A percentile compares a stretch with the other conserved stretches of the same genome.
These are phyloP conservation scores for Deroptyus accipitrinus DNA, from an alignment of 2,113 vertebrate species.

Conservation along the genomic window DNA sequence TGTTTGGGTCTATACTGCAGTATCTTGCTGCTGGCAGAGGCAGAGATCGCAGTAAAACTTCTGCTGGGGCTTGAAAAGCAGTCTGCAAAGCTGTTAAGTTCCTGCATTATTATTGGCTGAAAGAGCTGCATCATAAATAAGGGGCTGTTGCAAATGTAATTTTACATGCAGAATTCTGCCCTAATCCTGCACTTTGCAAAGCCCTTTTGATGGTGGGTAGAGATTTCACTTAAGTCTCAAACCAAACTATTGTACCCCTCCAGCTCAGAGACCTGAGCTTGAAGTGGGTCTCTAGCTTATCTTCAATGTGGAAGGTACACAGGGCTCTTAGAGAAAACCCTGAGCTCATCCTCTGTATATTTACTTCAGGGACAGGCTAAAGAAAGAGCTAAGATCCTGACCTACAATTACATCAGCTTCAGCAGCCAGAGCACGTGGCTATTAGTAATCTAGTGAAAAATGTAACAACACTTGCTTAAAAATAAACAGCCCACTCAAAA, in stretches of 20 bases:
- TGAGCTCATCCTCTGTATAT: background rate
- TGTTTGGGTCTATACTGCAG: background rate
- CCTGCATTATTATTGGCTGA: background rate
- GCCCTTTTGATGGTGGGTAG: background rate
- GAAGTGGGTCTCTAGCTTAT: background rate
- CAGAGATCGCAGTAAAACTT: background rate
- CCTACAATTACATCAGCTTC: slow-evolving; percentile 65
- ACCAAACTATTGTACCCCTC: background rate
- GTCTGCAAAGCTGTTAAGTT: background rate
- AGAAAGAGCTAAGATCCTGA: slow-evolving; percentile 48
- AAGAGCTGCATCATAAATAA: background rate
- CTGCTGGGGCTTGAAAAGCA: background rate
- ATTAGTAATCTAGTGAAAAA: slow-evolving; percentile 73
- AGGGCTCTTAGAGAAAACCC: background rate
- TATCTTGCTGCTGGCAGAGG: background rate
- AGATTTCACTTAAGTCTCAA: background rate
- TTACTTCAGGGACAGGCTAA: slow-evolving; percentile 22
- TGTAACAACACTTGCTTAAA: slow-evolving; percentile 64
- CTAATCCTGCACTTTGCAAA: background rate
- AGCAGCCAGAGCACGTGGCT: slow-evolving; percentile 67
- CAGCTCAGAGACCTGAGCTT: background rate
- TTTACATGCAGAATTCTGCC: background rate
- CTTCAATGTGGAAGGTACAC: background rate
- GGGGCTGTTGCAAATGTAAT: background rate
- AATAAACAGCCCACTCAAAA: slow-evolving; percentile 69